phyloP scores from a whole-genome alignment of 2,797 vertebrate genomes.

The Anguilla obscura region DNA sequence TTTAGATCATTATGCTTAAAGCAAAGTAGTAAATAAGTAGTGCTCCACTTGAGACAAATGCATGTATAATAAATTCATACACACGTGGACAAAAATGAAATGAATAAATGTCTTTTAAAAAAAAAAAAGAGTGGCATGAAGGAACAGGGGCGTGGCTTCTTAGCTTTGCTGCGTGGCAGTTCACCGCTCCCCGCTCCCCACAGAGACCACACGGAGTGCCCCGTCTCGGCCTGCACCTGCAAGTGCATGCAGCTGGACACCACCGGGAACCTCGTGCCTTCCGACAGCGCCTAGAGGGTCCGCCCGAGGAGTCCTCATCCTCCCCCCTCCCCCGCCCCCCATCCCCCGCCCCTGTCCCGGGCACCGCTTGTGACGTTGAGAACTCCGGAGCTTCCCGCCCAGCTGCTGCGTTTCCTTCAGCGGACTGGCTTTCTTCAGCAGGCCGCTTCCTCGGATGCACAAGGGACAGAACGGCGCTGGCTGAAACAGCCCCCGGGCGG shows the following conservation, averaged over 20 bases:
- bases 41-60: background rate
- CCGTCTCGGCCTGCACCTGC: constrained; percentile 93
- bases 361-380: background rate
- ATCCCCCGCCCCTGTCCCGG: background rate
- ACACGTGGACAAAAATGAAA: background rate
- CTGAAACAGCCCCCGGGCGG: background rate
- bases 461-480: background rate
- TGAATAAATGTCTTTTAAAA: background rate
- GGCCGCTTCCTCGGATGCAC: background rate
- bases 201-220: constrained; percentile 96
- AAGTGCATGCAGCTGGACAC: constrained; percentile 99
- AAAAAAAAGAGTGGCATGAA: background rate
- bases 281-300: constrained; percentile 80
- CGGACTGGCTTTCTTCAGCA: background rate
- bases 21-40: background rate
- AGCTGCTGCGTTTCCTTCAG: background rate
- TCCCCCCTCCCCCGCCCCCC: background rate
- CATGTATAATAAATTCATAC: background rate
- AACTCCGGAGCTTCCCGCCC: background rate
- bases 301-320: constrained; percentile 38
- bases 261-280: constrained; percentile 93
- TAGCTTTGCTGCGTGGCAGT: background rate
- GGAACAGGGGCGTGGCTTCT: background rate
- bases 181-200: constrained; percentile 16
- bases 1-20: background rate